A percentile compares a stretch with the other conserved stretches of the same genome.
phyloP scores from a whole-genome alignment of 2,888 invertebrate genomes.

The Latheticus oryzae region DNA sequence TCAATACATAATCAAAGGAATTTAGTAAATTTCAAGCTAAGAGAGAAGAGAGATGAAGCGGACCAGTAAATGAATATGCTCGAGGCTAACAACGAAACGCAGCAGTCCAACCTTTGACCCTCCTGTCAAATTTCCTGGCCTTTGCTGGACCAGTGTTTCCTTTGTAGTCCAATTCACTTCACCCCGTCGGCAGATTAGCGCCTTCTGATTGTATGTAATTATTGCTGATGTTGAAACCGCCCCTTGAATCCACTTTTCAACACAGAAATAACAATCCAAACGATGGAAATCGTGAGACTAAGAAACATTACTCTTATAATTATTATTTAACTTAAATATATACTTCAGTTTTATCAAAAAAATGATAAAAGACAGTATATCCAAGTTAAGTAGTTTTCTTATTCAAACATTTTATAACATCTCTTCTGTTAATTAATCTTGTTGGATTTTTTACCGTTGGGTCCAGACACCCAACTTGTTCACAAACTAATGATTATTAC shows the following conservation, averaged over 20 bases:
- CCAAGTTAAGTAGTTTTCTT: no score
- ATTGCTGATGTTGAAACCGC: slow-evolving; percentile 46
- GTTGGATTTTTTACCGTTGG: no score
- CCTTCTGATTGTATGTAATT: slow-evolving; percentile 60
- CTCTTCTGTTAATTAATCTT: no score
- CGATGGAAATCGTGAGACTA: no score
- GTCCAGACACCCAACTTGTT: slow-evolving; percentile 7
- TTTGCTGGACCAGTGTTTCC: slow-evolving; percentile 61
- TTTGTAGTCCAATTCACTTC: slow-evolving; percentile 60
- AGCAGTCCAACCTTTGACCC: slow-evolving; percentile 60
- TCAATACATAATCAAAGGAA: slow-evolving; percentile 54
- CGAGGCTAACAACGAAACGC: slow-evolving; percentile 46
- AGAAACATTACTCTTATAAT: no score
- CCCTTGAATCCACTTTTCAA: no score
- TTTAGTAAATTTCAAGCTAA: slow-evolving; percentile 45
- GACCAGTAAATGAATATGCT: slow-evolving; percentile 55
- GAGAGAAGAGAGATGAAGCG: slow-evolving; percentile 43
- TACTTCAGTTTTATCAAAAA: no score
- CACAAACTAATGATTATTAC: slow-evolving; percentile 59
- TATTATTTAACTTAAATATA: no score
- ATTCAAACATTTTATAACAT: no score
- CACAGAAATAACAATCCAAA: no score
- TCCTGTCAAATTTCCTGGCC: slow-evolving; percentile 64
- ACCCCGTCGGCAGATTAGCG: slow-evolving; percentile 55
- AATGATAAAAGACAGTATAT: no score